Evolutionary conservation across 1,140 invertebrate genomes (phyloP).

Genomic region (Ostrea denselamellosa): DNA sequence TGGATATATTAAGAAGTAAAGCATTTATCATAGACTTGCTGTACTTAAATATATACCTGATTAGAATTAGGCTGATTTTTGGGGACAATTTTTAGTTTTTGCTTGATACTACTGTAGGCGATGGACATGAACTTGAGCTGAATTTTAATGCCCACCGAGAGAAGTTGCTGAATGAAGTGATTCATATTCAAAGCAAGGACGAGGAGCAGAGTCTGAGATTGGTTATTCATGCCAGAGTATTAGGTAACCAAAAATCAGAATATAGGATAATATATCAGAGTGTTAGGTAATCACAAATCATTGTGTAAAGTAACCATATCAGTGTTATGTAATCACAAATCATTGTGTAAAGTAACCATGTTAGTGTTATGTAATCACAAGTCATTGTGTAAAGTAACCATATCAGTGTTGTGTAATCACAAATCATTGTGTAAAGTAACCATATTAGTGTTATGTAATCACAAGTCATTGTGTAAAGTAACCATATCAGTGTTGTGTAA

Average conservation of each 20-base stretch:
- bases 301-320: background rate
- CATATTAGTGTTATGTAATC: no score
- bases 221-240: conserved; percentile 71
- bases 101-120: conserved; percentile 56
- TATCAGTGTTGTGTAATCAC: no score
- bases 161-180: conserved; percentile 71
- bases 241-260: conserved; percentile 65
- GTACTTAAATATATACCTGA: background rate
- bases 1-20: no score
- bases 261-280: background rate
- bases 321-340: no score
- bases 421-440: no score
- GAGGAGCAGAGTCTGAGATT: conserved; percentile 60
- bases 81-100: background rate
- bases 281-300: conserved; percentile 61
- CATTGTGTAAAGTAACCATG: background rate
- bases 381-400: background rate
- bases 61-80: no score
- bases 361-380: background rate
- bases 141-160: conserved; percentile 73
- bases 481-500: no score
- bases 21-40: no score
- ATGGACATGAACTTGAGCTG: conserved; percentile 68
- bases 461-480: no score
- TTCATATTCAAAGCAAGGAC: conserved; percentile 60